Conservation (phyloP, 2,888 invertebrate species). For the Leistus spinibarbis region DNA sequence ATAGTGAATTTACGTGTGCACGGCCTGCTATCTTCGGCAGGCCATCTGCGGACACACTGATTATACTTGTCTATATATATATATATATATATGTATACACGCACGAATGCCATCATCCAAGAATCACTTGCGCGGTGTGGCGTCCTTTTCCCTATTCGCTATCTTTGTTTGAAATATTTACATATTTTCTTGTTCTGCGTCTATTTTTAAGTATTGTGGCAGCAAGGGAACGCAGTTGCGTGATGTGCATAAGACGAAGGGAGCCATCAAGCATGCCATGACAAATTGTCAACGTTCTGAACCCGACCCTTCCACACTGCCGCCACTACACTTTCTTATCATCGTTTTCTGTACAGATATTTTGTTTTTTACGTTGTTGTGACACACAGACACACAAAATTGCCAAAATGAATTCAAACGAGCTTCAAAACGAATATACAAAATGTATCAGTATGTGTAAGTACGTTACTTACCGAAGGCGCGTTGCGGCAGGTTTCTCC, state of each 20-base stretch:
- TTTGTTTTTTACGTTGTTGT: too few species aligned
- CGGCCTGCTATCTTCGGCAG: not conserved
- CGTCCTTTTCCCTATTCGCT: not conserved
- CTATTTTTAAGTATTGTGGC: not conserved
- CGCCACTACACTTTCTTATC: not conserved
- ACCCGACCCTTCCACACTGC: conserved; percentile 12
- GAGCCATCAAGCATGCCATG: conserved; percentile 14
- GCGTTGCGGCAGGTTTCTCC: not conserved
- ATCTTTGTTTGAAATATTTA: conserved; percentile 1
- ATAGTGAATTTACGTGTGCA: conserved; percentile 34
- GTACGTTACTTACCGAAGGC: too few species aligned
- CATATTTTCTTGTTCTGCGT: not conserved
- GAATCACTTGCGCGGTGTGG: conserved; percentile 12
- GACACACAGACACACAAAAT: too few species aligned
- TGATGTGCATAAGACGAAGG: not conserved
- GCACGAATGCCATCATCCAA: not conserved
- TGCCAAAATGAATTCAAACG: too few species aligned
- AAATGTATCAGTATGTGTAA: too few species aligned
- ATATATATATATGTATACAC: not conserved
- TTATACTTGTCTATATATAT: not conserved
- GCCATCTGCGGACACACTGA: conserved; percentile 9
- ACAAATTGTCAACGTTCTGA: conserved; percentile 33
- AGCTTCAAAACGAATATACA: too few species aligned
- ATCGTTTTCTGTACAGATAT: not conserved
- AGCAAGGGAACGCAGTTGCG: not conserved